A percentile compares a stretch with the other conserved stretches of the same genome.
phyloP scores from a whole-genome alignment of 2,888 invertebrate genomes.

The Diaprepes abbreviatus region DNA sequence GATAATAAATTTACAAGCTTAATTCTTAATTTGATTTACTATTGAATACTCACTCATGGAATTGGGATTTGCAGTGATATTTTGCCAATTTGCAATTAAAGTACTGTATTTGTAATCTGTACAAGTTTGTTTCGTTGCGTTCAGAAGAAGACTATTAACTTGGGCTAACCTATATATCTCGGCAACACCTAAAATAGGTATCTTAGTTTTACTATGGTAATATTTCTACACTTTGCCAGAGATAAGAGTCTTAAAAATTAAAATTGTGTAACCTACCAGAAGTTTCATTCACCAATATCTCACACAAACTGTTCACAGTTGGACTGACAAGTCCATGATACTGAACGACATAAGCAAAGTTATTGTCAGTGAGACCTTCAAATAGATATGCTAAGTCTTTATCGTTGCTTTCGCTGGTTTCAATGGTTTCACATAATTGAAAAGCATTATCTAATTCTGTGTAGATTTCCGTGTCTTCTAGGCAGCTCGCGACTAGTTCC shows the following conservation, averaged over 20 bases:
- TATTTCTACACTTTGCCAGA: too few species aligned
- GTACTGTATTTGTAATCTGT: constrained; percentile 86
- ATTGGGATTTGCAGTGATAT: constrained; percentile 65
- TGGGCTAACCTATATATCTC: constrained; percentile 78
- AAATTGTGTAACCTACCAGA: constrained; percentile 9
- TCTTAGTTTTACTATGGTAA: too few species aligned
- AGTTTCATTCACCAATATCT: constrained; percentile 75
- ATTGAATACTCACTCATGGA: constrained; percentile 48
- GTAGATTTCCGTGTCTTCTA: constrained; percentile 34
- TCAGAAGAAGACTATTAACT: constrained; percentile 79
- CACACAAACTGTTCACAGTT: constrained; percentile 82
- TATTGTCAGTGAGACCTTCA: constrained; percentile 82
- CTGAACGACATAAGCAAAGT: constrained; percentile 92
- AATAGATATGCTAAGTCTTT: constrained; percentile 86
- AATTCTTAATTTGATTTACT: too few species aligned
- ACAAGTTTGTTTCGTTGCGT: constrained; percentile 78
- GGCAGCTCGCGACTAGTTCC: constrained; percentile 24
- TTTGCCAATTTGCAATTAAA: constrained; percentile 77
- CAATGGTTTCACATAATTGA: constrained; percentile 82
- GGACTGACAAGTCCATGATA: constrained; percentile 83
- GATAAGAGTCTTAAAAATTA: too few species aligned
- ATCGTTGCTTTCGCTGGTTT: constrained; percentile 70
- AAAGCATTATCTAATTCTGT: constrained; percentile 70
- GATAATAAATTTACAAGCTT: too few species aligned
- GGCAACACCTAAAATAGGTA: constrained; percentile 59